Conservation (phyloP, 1,140 invertebrate genomes). For the Oncopeltus fasciatus region DNA sequence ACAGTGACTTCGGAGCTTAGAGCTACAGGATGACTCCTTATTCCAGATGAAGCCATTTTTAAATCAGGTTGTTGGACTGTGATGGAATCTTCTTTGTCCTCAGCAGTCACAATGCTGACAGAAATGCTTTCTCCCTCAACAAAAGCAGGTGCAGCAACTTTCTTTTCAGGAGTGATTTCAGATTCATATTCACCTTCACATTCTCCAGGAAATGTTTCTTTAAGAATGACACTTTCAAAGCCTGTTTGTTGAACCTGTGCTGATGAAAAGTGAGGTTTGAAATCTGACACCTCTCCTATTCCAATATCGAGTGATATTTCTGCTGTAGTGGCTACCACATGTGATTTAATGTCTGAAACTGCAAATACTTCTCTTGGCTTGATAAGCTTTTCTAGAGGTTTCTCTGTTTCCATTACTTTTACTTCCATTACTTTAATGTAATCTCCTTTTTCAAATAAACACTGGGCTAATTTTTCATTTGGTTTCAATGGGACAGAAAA, state of each 20-base stretch:
- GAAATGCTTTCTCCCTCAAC: conserved; percentile 33
- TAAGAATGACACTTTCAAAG: conserved; percentile 37
- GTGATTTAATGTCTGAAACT: conserved; percentile 32
- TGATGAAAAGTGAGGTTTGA: conserved; percentile 27
- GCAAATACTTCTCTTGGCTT: conserved; percentile 30
- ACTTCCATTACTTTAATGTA: conserved; percentile 22
- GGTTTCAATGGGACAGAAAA: conserved; percentile 18
- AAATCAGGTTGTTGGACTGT: conserved; percentile 19
- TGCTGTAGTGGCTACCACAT: conserved; percentile 36
- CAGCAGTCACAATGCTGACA: conserved; percentile 25
- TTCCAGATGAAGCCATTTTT: conserved; percentile 17
- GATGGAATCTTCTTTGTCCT: conserved; percentile 25
- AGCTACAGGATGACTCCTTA: conserved; percentile 20
- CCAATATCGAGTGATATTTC: conserved; percentile 32
- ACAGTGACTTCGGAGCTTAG: conserved; percentile 29
- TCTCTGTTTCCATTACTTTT: conserved; percentile 29
- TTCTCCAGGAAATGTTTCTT: conserved; percentile 35
- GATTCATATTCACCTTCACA: conserved; percentile 34
- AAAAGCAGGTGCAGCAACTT: conserved; percentile 31
- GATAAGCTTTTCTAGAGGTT: conserved; percentile 26
- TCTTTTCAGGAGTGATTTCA: conserved; percentile 26
- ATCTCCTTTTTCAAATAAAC: conserved; percentile 22
- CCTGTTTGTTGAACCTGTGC: conserved; percentile 30
- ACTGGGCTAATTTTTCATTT: conserved; percentile 18
- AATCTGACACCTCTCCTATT: conserved; percentile 28